These are phyloP conservation scores for Atethmia centrago DNA, from an alignment of 2,888 invertebrate species.

Conservation along the genomic window DNA sequence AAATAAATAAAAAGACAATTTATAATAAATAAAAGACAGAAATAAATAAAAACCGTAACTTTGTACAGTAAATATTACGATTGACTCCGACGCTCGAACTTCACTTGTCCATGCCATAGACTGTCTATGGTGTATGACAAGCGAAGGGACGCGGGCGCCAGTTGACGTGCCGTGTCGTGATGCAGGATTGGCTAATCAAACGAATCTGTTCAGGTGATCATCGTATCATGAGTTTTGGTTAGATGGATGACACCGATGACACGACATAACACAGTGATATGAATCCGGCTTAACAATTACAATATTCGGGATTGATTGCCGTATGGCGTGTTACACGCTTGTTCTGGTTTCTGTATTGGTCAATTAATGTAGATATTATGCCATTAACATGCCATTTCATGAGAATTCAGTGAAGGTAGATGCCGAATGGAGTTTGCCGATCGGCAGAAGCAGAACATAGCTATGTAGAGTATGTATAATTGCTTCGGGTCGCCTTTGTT, in stretches of 20 bases:
- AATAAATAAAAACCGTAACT: too few species aligned
- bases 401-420: not conserved
- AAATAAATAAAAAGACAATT: too few species aligned
- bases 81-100: too few species aligned
- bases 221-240: not conserved
- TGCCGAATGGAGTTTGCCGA: not conserved
- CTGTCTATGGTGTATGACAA: too few species aligned
- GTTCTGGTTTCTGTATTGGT: too few species aligned
- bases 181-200: not conserved
- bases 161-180: not conserved
- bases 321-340: too few species aligned
- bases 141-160: too few species aligned
- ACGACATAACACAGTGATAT: not conserved
- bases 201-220: not conserved
- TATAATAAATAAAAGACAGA: too few species aligned
- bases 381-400: not conserved
- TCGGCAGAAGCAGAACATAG: not conserved
- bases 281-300: not conserved
- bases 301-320: not conserved
- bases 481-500: not conserved
- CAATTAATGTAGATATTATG: too few species aligned
- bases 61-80: too few species aligned
- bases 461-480: not conserved
- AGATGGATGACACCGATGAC: not conserved
- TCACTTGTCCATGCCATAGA: too few species aligned